Base-by-base conservation (phyloP, 2,888 invertebrate genomes). In the Metacarcinus magister region DNA sequence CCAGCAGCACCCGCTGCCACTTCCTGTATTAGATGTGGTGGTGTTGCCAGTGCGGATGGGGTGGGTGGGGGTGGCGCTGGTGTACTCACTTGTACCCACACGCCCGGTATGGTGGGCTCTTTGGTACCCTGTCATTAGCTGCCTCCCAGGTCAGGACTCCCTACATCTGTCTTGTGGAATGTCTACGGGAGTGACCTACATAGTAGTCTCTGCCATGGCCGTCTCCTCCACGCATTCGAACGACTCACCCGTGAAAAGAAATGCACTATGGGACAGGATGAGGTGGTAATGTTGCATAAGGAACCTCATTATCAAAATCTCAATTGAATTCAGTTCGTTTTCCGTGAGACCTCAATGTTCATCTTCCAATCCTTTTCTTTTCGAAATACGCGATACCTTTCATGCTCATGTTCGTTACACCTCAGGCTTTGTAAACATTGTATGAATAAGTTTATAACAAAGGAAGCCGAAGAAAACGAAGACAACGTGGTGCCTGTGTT, bases 71-170 rank as follows among this genome's bases (percentile, higher is more conserved):
- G 32, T 23, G 54, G 13, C 54, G 28, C 92, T 28, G 19, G 32
- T 87, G 91, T 46, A 91, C 91, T 44, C 54, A 60, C 54, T 48
- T 92, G 54, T 92, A 92, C 48, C 92, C 92, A 92, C 46, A 91
- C 48, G 46, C 44, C 91, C 60, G 92, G 92, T 92, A 92, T 54
- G 92, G 92, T 48, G 48, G 48, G 92, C 60, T 92, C 5, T 32
- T 92, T 48, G 48, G 46, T 46, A 91, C 91, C 91, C 91, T 39
- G 91, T 91, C 91, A 91, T 91, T 91, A 91, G 44, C 91, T 39
- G 48, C 91, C 46, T 91, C 91, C 28, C 91, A n/a, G 91, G 91
- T 48, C 91, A 44, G 48, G 91, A 44, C 91, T 91, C 91, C 44
- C 91, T 44, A 91, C 91, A 91, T 91, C 46, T 91, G 48, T 28